Base-by-base conservation (phyloP, 1,140 invertebrate species). In the Papilio machaon region DNA sequence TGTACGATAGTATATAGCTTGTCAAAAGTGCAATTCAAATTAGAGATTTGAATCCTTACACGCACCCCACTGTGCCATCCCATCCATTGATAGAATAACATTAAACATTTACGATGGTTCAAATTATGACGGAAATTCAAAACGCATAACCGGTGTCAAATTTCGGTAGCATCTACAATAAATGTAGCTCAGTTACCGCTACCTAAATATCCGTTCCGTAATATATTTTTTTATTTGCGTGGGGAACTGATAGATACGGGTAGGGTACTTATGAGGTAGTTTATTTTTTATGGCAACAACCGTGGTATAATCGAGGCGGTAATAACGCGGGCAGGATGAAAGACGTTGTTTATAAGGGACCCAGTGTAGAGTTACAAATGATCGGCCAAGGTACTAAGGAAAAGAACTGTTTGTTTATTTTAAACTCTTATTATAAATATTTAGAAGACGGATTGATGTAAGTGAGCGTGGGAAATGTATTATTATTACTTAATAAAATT, bases 281-380 rank as follows among this genome's bases (percentile, higher is more conserved):
- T 79, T 82, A 85, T 89, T 90, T 88, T 89, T 87, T 85, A 76
- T 86, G 78, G 64, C 58, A 88, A 83, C 84, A 87, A 85, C 83
- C 85, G 85, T 87, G 76, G 85, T 84, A 87, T 87, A 84, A 87
- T 85, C 82, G 77, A 64, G 73, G 64, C 80, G 64, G 82, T 93
- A 91, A 93, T 92, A 89, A 89, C 91, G 79, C 85, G 85, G 86
- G 83, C 86, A 85, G 86, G 91, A 91, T 93, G 92, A 94, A 93
- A 93, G 92, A 92, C 88, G 83, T 79, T 87, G 81, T 91, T 93
- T 91, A 91, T 90, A 86, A 88, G 82, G 81, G 82, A 84, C 79
- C 81, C 82, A 84, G 91, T 91, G 88, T 94, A 87, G 87, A 86
- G 87, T 94, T 92, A 91, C 92, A 82, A 85, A 86, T 85, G 82